phyloP scores from a whole-genome alignment of 2,888 invertebrate genomes.

The Teinopalpus imperialis region DNA sequence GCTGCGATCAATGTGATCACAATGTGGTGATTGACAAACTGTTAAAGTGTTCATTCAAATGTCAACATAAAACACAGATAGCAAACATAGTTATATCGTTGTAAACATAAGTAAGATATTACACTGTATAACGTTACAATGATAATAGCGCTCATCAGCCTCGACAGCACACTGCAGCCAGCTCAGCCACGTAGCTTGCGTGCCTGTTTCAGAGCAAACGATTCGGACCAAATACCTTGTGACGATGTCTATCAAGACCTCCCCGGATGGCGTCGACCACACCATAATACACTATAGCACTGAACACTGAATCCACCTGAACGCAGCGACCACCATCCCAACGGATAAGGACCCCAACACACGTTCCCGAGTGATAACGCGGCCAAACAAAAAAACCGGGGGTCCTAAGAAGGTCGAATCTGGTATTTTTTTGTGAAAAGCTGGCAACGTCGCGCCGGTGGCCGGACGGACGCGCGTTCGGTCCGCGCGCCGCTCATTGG shows the following conservation, averaged over 20 bases:
- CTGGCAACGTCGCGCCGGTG: constrained; percentile 76
- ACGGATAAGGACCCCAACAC: constrained; percentile 71
- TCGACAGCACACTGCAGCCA: no score
- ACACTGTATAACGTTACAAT: background rate
- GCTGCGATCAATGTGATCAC: no score
- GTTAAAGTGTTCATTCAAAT: constrained; percentile 1
- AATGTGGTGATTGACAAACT: no score
- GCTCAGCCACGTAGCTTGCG: constrained; percentile 30
- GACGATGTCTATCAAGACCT: constrained; percentile 75
- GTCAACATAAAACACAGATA: constrained; percentile 6
- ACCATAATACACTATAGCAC: constrained; percentile 77
- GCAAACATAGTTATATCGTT: background rate
- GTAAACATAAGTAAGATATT: constrained; percentile 2
- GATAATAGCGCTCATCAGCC: background rate
- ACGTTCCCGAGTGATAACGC: constrained; percentile 79
- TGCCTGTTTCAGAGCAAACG: constrained; percentile 30
- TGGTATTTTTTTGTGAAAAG: constrained; percentile 77
- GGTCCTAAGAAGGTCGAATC: constrained; percentile 82
- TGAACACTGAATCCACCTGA: constrained; percentile 66
- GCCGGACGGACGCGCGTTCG: constrained; percentile 77
- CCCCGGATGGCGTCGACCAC: constrained; percentile 76
- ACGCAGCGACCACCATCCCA: constrained; percentile 62
- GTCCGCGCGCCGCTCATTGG: constrained; percentile 76
- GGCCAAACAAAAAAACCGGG: constrained; percentile 78
- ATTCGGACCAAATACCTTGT: constrained; percentile 61